phyloP scores from a whole-genome alignment of 2,888 invertebrate species.

The Pedicia rivosa region DNA sequence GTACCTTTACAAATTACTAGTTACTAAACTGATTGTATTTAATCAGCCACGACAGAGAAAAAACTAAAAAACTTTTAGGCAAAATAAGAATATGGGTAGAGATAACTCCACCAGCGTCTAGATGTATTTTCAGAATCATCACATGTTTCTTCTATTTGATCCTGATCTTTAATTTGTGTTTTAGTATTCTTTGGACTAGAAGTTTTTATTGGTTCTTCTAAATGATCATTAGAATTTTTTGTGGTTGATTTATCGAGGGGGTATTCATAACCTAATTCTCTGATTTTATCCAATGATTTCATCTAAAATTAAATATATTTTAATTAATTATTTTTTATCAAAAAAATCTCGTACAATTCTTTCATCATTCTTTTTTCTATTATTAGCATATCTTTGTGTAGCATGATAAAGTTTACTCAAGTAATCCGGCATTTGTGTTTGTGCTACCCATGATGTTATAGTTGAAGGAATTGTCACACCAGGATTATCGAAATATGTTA shows the following conservation, averaged over 20 bases:
- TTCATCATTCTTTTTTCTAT: constrained; percentile 27
- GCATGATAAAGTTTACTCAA: constrained; percentile 51
- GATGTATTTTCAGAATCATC: constrained; percentile 7
- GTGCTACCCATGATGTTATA: constrained; percentile 57
- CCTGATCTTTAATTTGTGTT: neutral
- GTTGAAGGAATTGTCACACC: constrained; percentile 56
- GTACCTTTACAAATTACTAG: too few species aligned
- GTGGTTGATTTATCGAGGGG: too few species aligned
- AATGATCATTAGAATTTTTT: too few species aligned
- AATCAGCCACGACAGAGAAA: too few species aligned
- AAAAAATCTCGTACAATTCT: too few species aligned
- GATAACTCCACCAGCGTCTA: constrained; percentile 41
- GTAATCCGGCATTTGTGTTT: constrained; percentile 62
- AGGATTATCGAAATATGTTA: constrained; percentile 81
- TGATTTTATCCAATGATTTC: constrained; percentile 2
- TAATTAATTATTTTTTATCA: neutral
- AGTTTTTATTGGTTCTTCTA: neutral
- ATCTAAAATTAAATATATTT: neutral
- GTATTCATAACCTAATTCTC: constrained; percentile 11
- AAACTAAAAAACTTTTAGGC: constrained; percentile 18
- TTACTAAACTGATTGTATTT: too few species aligned
- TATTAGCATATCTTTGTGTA: constrained; percentile 42
- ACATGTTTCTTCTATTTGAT: neutral
- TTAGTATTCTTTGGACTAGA: neutral
- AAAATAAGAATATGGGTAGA: constrained; percentile 42